Evolutionary conservation across 2,888 invertebrate genomes (phyloP).

Genomic region (Acanthosepion pharaonis): DNA sequence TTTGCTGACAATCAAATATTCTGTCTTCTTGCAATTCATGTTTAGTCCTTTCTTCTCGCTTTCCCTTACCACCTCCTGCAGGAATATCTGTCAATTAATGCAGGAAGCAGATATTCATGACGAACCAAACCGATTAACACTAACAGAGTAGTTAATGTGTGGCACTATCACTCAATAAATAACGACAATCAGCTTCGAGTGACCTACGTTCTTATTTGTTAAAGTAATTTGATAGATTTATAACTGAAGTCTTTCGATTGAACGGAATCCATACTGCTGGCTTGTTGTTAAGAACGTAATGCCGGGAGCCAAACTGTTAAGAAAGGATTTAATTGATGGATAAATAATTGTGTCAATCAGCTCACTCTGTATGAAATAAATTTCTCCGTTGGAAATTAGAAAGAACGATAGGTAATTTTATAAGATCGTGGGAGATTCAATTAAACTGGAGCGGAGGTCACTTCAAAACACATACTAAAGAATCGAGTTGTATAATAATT

Average conservation of each 20-base stretch:
- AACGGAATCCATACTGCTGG: not conserved
- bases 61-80: no score
- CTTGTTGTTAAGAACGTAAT: not conserved
- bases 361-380: not conserved
- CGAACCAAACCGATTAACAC: not conserved
- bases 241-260: not conserved
- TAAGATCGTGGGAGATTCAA: no score
- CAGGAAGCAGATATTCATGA: not conserved
- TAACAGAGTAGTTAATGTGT: not conserved
- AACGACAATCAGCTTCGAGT: not conserved
- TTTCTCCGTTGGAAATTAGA: not conserved
- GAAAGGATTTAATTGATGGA: not conserved
- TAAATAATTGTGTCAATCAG: not conserved
- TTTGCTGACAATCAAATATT: no score
- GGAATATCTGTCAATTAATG: no score
- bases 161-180: not conserved
- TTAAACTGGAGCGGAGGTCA: no score
- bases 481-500: no score
- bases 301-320: not conserved
- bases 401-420: no score
- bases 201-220: not conserved
- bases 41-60: no score
- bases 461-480: no score
- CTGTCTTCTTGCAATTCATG: no score
- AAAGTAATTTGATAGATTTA: not conserved